Conservation (phyloP, 2,797 vertebrate species). For the Molothrus ater region DNA sequence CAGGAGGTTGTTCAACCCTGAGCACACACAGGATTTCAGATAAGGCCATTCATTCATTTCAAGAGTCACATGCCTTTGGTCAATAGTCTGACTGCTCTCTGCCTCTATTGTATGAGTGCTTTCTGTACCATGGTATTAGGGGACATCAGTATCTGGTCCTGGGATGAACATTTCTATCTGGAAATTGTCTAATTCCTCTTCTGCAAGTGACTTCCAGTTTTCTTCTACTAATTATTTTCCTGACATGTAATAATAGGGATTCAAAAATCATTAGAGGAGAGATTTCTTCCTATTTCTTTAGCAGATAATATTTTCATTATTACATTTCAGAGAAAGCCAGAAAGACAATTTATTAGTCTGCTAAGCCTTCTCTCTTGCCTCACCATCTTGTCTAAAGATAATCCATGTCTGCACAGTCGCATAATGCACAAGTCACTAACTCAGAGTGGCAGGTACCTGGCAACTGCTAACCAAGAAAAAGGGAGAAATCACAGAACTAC, state of each 20-base stretch:
- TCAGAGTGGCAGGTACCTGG: background rate
- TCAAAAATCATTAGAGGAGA: background rate
- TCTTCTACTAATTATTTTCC: background rate
- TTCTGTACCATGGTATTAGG: background rate
- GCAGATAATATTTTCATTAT: background rate
- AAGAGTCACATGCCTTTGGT: background rate
- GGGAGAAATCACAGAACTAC: background rate
- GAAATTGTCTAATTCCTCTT: background rate
- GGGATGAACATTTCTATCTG: background rate
- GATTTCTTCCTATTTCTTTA: background rate
- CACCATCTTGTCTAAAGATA: background rate
- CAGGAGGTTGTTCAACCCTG: background rate
- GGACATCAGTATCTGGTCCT: background rate
- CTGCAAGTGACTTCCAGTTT: background rate
- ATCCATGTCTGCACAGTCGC: background rate
- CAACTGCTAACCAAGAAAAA: background rate
- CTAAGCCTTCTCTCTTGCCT: background rate
- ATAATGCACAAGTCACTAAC: background rate
- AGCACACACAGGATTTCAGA: background rate
- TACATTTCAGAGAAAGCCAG: background rate
- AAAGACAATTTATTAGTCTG: background rate
- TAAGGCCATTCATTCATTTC: background rate
- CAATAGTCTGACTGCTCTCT: background rate
- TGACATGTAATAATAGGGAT: background rate
- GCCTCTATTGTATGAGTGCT: background rate